Evolutionary conservation across 2,888 invertebrate genomes (phyloP).

Genomic region (Plebejus argus): DNA sequence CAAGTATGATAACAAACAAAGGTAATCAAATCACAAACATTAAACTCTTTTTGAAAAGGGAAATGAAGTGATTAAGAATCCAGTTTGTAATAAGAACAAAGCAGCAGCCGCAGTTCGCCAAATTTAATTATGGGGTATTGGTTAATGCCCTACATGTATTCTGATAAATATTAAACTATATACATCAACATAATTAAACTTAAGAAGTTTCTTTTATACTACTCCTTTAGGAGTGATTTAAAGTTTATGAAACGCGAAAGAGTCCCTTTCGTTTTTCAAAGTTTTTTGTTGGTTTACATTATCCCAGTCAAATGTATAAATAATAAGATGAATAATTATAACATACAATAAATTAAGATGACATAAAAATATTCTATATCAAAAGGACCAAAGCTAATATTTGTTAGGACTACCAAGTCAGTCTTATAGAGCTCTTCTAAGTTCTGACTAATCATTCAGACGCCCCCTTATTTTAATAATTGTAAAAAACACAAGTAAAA

Average conservation of each 20-base stretch:
- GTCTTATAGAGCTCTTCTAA: too few relatives aligned
- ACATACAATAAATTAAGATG: not conserved
- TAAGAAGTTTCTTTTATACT: not conserved
- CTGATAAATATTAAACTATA: not conserved
- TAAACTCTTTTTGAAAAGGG: not conserved
- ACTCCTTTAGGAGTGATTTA: not conserved
- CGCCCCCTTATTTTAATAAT: too few relatives aligned
- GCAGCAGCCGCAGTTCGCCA: not conserved
- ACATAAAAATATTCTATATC: not conserved
- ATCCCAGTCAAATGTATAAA: not conserved
- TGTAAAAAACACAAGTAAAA: not conserved
- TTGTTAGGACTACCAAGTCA: too few relatives aligned
- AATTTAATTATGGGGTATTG: slow-evolving; percentile 22
- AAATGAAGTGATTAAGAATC: slow-evolving; percentile 23
- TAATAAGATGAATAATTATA: not conserved
- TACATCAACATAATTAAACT: not conserved
- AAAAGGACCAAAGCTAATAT: too few relatives aligned
- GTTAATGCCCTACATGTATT: not conserved
- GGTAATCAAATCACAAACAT: not conserved
- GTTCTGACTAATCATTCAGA: too few relatives aligned
- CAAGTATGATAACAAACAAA: not conserved
- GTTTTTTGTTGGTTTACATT: not conserved
- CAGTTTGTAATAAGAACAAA: slow-evolving; percentile 25
- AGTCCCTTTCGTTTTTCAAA: not conserved
- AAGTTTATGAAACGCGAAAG: not conserved